These are phyloP conservation scores for Nesoenas mayeri DNA, from an alignment of 2,113 vertebrate species.

Conservation along the genomic window DNA sequence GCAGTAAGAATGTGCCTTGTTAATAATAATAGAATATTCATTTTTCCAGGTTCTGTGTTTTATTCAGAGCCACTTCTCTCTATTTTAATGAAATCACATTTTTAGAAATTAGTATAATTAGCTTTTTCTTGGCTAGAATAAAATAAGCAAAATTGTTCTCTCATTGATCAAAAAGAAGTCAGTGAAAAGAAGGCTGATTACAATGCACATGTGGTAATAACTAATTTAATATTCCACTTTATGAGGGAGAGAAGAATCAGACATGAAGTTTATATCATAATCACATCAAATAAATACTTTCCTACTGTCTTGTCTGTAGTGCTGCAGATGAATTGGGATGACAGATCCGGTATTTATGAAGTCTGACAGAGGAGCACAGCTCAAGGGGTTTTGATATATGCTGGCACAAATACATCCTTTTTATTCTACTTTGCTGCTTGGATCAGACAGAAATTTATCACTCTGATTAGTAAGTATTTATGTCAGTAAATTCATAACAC, in stretches of 20 bases:
- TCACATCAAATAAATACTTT: constrained; percentile 24
- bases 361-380: constrained; percentile 10
- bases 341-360: constrained; percentile 46
- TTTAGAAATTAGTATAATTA: constrained; percentile 2
- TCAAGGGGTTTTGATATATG: constrained; percentile 16
- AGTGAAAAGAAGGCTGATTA: constrained; percentile 27
- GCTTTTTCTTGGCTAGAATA: background rate
- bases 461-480: constrained; percentile 64
- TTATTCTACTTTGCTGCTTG: constrained; percentile 56
- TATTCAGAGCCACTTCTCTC: background rate
- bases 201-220: background rate
- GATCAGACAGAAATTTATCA: constrained; percentile 60
- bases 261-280: constrained; percentile 23
- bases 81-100: background rate
- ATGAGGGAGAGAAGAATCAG: constrained; percentile 4
- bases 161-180: background rate
- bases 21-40: constrained; percentile 12
- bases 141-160: constrained; percentile 24
- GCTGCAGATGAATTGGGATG: background rate
- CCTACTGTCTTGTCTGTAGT: background rate
- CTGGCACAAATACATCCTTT: constrained; percentile 21
- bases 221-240: constrained; percentile 26
- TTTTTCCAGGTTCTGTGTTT: background rate
- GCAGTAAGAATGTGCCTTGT: background rate
- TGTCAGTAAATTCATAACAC: constrained; percentile 52